Evolutionary conservation across 2,888 invertebrate genomes (phyloP), one percentile per base, ranked within the genome.

Genomic region (Proisotoma minuta): DNA sequence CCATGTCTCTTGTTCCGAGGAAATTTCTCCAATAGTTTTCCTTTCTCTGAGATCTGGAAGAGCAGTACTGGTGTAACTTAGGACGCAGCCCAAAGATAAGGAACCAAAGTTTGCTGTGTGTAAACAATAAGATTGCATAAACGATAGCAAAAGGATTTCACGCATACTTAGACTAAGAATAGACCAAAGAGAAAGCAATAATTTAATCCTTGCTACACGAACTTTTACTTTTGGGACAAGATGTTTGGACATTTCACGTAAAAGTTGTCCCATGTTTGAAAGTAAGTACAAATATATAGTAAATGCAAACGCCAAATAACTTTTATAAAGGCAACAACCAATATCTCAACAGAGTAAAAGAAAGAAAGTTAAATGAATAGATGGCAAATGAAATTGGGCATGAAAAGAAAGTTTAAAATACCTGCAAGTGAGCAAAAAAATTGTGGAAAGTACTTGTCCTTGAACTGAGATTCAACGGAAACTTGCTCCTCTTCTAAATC

Each of bases 341-440:
- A n/a, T n/a, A n/a, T n/a, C n/a, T n/a, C n/a, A n/a, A n/a, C n/a
- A 12, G 34, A 34, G 8, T 34, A 34, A 10, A 34, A 10, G 12
- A 10, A 18, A 15, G 24, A 3, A 22, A 49, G 5, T 49, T 49
- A 49, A 24, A 49, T 49, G 4, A 23, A 49, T 12, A 49, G 49
- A 49, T 49, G 15, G 24, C 24, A 49, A 5, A 49, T 49, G 24
- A 49, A 24, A 22, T 18, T 49, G 22, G 3, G 22, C 22, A 47
- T 5, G 5, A 47, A 40, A 3, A 10, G 23, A 29, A 18, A 27
- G 20, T 47, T 27, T 65, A 60, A 63, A 48, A 51, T 62, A 72
- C 72, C 70, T 67, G 70, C 70, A 57, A 70, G 67, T 22, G 72
- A 68, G 54, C 69, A 70, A 62, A 69, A 65, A 64, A 72, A 62